Base-by-base conservation (phyloP, 2,888 invertebrate genomes). In the Aquatica leii region DNA sequence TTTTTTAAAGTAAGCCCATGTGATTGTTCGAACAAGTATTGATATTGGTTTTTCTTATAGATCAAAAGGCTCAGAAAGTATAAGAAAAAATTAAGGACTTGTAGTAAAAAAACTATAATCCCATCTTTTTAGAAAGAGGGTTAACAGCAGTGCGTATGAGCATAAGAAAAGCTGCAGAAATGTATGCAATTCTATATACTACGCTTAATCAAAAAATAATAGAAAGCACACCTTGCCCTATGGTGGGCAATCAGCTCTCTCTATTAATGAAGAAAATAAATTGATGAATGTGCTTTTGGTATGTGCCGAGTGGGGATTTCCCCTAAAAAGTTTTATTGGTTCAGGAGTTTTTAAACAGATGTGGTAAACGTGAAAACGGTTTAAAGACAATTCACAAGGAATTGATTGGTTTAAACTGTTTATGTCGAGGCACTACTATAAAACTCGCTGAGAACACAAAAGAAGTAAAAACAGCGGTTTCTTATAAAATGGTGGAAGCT, bases 341-440 rank as follows among this genome's bases (percentile, higher is more conserved):
- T 1, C 58, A 58, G 9, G 20, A 58, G 37, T 37, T 11, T 15
- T 9, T 58, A 3, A 50, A 49, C 21, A 58, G 24, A 15, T 21
- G 40, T 40, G 31, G 35, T 2, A 15, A 12, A 15, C n/a, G 20
- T 21, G 50, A 69, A 54, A 55, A 58, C 52, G 31, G 9, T 41
- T 54, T 24, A 3, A 43, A 12, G 54, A 43, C 11, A 43, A 43
- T 15, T 12, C 41, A 2, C 54, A 21, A 12, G 52, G 20, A 53
- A n/a, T 63, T 2, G 24, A 68, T 50, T 62, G 58, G 53, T 64
- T 64, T 55, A 62, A 61, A 41, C 35, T 41, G 46, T 59, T 67
- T 53, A 61, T 64, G 63, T 8, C 21, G 40, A 61, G 58, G 60
- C 61, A 67, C 51, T 37, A 49, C 49, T 11, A 40, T 59, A 37